Evolutionary conservation across 1,140 invertebrate genomes (phyloP).

Genomic region (Caenorhabditis tropicalis): DNA sequence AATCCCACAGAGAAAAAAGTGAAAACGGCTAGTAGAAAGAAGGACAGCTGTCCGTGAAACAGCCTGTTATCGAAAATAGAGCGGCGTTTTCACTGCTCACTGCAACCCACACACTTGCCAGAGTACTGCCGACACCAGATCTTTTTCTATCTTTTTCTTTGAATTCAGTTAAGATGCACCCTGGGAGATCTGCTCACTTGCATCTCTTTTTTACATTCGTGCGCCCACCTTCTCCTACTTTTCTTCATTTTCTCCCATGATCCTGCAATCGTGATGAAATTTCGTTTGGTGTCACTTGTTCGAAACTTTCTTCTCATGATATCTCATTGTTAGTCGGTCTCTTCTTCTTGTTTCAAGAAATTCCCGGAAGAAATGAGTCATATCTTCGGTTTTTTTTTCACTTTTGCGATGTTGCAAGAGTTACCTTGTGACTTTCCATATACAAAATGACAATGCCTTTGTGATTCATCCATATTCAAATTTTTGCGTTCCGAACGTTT

Average conservation of each 20-base stretch:
- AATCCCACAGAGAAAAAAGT: background rate
- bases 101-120: conserved; percentile 23
- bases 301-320: background rate
- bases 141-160: conserved; percentile 39
- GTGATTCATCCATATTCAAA: background rate
- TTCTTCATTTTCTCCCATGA: conserved; percentile 29
- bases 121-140: background rate
- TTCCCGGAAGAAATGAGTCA: background rate
- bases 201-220: background rate
- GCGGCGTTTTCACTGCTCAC: conserved; percentile 13
- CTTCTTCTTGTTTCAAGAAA: background rate
- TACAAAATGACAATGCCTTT: background rate
- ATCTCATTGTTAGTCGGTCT: background rate
- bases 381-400: background rate
- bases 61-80: conserved; percentile 10
- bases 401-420: too few relatives aligned
- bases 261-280: conserved; percentile 26
- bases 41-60: conserved; percentile 40
- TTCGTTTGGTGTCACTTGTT: background rate
- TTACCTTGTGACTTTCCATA: too few relatives aligned
- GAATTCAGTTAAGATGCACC: conserved; percentile 19
- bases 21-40: conserved; percentile 1
- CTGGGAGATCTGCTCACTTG: background rate
- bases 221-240: conserved; percentile 3
- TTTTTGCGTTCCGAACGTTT: background rate